Conservation (phyloP, 2,888 invertebrate species). For the Drosophila meridionalis region DNA sequence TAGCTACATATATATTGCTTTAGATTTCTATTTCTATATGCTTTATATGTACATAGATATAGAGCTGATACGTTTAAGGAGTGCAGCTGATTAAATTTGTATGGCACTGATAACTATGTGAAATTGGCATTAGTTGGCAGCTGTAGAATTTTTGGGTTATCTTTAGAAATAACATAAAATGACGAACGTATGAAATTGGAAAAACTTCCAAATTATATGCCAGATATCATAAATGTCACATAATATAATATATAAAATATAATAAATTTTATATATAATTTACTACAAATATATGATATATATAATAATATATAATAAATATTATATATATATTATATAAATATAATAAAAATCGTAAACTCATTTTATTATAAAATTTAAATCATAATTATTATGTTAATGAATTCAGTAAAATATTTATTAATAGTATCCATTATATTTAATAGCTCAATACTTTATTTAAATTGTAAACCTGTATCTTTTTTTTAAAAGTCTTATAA, state of each 20-base stretch:
- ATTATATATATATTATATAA: too few relatives aligned
- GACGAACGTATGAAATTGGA: not conserved
- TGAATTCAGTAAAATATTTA: too few relatives aligned
- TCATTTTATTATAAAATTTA: too few relatives aligned
- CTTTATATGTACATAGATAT: not conserved
- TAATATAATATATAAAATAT: too few relatives aligned
- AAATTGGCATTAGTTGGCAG: constrained; percentile 12
- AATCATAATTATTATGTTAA: too few relatives aligned
- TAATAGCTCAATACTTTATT: too few relatives aligned
- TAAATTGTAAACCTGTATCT: too few relatives aligned
- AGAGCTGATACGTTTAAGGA: constrained; percentile 18
- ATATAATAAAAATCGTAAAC: not conserved
- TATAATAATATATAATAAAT: too few relatives aligned
- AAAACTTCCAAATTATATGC: not conserved
- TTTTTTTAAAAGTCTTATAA: too few relatives aligned
- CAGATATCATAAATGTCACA: not conserved
- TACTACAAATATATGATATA: too few relatives aligned
- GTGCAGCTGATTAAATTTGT: constrained; percentile 25
- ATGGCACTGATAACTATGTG: constrained; percentile 12
- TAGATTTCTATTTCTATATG: not conserved
- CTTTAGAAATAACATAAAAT: constrained; percentile 6
- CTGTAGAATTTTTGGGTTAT: not conserved
- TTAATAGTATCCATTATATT: too few relatives aligned
- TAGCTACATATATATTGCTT: not conserved
- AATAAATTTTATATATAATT: too few relatives aligned